Conservation (phyloP, 2,888 invertebrate genomes). For the Meliscaeva auricollis region DNA sequence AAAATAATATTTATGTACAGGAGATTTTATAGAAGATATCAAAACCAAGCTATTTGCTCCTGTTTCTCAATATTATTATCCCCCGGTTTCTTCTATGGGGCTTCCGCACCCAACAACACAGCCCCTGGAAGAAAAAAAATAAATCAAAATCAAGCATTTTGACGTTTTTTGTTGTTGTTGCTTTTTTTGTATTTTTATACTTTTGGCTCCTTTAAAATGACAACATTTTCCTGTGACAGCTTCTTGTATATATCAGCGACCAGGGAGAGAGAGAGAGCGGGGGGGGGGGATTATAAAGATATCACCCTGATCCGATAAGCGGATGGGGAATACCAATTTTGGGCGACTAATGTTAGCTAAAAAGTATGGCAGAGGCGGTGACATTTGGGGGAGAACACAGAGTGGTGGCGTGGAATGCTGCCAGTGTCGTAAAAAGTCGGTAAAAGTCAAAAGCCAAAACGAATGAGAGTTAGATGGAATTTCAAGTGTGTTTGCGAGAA, state of each 20-base stretch:
- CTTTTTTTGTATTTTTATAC: constrained; percentile 12
- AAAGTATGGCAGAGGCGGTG: not conserved
- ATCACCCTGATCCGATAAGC: constrained; percentile 65
- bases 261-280: too few relatives aligned
- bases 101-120: not conserved
- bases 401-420: not conserved
- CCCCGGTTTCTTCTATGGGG: not conserved
- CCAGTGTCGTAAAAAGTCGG: constrained; percentile 42
- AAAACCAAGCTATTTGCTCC: not conserved
- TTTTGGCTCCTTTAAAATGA: constrained; percentile 50
- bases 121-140: constrained; percentile 31
- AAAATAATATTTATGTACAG: constrained; percentile 30
- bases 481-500: constrained; percentile 22
- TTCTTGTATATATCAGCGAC: constrained; percentile 32
- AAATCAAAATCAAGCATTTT: constrained; percentile 69
- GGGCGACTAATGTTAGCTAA: constrained; percentile 38
- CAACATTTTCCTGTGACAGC: constrained; percentile 51
- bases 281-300: constrained; percentile 47
- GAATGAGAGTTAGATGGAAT: constrained; percentile 51
- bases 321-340: constrained; percentile 56
- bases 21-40: constrained; percentile 1
- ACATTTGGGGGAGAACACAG: not conserved
- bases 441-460: constrained; percentile 58
- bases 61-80: constrained; percentile 31
- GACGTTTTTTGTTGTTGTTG: not conserved